Base-by-base conservation (phyloP, 2,113 vertebrate genomes). In the Tragelaphus scriptus region DNA sequence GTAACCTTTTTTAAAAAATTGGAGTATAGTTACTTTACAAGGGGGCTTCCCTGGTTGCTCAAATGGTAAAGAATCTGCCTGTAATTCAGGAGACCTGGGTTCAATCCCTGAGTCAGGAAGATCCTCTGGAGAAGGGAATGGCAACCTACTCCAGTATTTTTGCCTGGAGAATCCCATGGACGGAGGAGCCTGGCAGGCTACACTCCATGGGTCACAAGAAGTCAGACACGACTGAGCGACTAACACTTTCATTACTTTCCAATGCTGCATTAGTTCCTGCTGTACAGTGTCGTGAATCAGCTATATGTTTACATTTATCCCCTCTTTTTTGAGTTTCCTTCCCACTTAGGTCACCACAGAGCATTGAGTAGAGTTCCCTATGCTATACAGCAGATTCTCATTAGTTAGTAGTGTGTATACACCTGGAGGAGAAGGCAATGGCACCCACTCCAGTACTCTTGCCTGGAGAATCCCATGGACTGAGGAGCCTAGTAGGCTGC, bases 181-280 rank as follows among this genome's bases (percentile, higher is more conserved):
- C 0, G 1, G 4, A 71, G 2, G n/a, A 71, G 65, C 32, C 65
- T 21, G n/a, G 65, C 32, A 4, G 65, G n/a, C 65, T 36, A 71
- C 8, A 71, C 4, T 71, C n/a, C 65, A 5, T 71, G 65, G 65
- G n/a, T n/a, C 65, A 21, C 4, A 36, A 36, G 9, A n/a, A 71
- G 65, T 36, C 2, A 0, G 65, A 71, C n/a, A 71, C 2, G 9
- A 36, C n/a, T 11, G 8, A 21, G 17, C 0, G 2, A 71, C 65
- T 19, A 71, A 36, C n/a, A 36, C 65, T 71, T 65, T n/a, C 9
- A 71, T 21, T 71, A 19, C 65, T 68, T 68, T 68, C 36, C 19
- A 19, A 10, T 36, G 65, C 36, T 36, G 32, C n/a, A 11, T 71
- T 36, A 11, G n/a, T 36, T 36, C n/a, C 17, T 71, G 9, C 8